Base-by-base conservation (phyloP, 2,113 vertebrate species). In the Ochotona princeps region DNA sequence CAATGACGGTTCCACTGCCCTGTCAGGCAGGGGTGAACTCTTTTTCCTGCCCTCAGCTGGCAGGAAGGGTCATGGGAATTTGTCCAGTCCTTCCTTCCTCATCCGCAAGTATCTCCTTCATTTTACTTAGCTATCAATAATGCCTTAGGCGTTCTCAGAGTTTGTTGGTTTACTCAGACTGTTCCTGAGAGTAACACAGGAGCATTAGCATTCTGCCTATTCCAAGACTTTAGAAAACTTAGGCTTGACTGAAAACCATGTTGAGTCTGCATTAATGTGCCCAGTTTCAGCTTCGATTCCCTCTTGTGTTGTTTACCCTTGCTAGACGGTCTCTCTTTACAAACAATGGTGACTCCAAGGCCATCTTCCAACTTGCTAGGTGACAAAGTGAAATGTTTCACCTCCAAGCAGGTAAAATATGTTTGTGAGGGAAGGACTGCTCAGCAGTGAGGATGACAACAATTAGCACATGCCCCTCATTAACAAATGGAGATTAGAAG, bases 391-490 rank as follows among this genome's bases (percentile, higher is more conserved):
- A 30, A 75, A 85, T 82, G 66, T 81, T 90, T 90, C 97, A 97
- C 97, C 97, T 98, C 98, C 96, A 97, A 97, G 97, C 97, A 98
- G 98, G 98, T 98, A 98, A 97, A 98, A 96, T 92, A 83, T 86
- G 97, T 97, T 69, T 96, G 96, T 96, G 95, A 88, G 85, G 93
- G 95, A 97, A 97, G 96, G 97, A 95, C 95, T 93, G 96, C 96
- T 94, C 94, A 61, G 95, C 94, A 98, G 96, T 96, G 92, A 98
- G 97, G 98, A 97, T 97, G 98, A 98, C 98, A 99, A 98, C 99
- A 99, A 99, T 99, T 99, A 99, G 99, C 99, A 99, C 98, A 99
- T 98, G 98, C 98, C 99, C 98, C 98, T 99, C 99, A 99, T 99
- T 99, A 99, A 98, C 99, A 99, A 99, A 98, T 96, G 97, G 98